phyloP scores from a whole-genome alignment of 1,140 invertebrate genomes.

The Tetramorium simillimum region DNA sequence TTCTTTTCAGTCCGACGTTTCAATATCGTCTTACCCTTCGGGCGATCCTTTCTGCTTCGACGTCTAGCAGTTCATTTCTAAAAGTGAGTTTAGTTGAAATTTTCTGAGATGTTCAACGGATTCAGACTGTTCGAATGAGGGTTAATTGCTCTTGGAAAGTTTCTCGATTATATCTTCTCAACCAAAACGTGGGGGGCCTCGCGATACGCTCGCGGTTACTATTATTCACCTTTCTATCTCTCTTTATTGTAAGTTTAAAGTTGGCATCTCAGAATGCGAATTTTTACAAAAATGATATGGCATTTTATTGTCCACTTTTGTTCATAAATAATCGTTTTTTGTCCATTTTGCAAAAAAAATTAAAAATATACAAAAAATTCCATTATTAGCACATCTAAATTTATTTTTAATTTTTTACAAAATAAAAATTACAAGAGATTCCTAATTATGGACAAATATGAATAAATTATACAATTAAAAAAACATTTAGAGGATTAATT shows the following conservation, averaged over 20 bases:
- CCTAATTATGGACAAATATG: no score
- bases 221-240: not conserved
- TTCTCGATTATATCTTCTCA: not conserved
- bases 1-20: not conserved
- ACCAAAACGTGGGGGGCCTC: not conserved
- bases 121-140: conserved; percentile 1
- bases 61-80: not conserved
- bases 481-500: no score
- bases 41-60: not conserved
- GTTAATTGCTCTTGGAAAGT: conserved; percentile 42
- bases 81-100: conserved; percentile 3
- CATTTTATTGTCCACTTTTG: no score
- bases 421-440: no score
- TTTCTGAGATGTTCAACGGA: not conserved
- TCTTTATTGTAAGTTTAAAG: not conserved
- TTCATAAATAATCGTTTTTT: no score
- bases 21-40: not conserved
- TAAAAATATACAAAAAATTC: no score
- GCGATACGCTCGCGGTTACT: conserved; percentile 13
- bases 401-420: no score
- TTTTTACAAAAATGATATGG: no score
- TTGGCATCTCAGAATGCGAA: no score
- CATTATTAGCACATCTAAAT: no score
- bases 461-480: no score
- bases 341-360: no score